Percentiles rank a stretch among this genome's conserved stretches.
Evolutionary conservation across 2,113 vertebrate genomes (phyloP).

Genomic region (Stercorarius parasiticus): DNA sequence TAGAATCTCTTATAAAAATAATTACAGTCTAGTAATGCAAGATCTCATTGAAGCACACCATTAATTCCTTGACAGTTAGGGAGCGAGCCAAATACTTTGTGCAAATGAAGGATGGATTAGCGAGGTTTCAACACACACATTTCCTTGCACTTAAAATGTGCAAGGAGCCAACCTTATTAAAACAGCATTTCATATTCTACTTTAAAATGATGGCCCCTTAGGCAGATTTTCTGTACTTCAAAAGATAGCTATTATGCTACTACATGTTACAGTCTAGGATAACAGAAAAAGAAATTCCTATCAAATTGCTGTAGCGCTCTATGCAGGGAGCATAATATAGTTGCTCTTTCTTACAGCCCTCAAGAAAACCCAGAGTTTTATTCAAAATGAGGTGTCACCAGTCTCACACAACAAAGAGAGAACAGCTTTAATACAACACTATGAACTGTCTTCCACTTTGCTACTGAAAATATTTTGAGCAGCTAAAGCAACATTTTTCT

Average conservation of each 20-base stretch:
- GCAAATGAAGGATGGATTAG: conserved; percentile 49
- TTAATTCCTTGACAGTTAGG: conserved; percentile 25
- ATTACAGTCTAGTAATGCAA: neutral
- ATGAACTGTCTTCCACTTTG: neutral
- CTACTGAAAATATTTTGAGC: neutral
- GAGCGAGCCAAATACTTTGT: neutral
- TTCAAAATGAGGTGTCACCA: neutral
- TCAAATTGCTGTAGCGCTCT: neutral
- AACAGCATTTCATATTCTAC: neutral
- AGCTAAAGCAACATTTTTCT: neutral
- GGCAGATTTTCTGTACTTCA: conserved; percentile 7
- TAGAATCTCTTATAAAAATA: conserved; percentile 5
- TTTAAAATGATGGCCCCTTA: neutral
- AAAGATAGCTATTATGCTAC: neutral
- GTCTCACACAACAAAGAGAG: neutral
- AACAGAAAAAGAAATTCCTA: conserved; percentile 2
- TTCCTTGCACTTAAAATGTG: neutral
- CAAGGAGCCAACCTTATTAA: conserved; percentile 20
- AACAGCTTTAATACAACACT: neutral
- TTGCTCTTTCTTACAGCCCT: neutral
- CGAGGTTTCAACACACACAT: neutral
- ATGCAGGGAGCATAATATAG: neutral
- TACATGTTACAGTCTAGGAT: neutral
- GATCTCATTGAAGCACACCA: neutral
- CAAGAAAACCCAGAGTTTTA: neutral